Percentiles rank a stretch among this genome's conserved stretches.
These are phyloP conservation scores for Diploscapter pachys DNA, from an alignment of 1,140 invertebrate species.

Conservation along the genomic window DNA sequence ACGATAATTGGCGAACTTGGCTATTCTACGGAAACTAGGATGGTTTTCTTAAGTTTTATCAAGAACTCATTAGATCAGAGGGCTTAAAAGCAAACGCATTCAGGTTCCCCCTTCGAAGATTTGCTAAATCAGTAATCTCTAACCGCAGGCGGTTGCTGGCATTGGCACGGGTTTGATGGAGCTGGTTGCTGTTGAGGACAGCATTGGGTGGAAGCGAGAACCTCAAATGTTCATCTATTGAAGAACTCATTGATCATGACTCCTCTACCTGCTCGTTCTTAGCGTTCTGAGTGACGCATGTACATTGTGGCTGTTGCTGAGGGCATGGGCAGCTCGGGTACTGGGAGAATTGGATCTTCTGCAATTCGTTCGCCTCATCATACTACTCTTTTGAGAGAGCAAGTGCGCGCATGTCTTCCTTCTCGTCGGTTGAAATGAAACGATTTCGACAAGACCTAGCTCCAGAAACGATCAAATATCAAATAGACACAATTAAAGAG, in stretches of 20 bases:
- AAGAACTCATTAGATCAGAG: too few species aligned
- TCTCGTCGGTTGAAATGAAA: too few species aligned
- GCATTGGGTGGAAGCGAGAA: conserved; percentile 26
- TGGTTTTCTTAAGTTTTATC: neutral
- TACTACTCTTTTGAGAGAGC: conserved; percentile 15
- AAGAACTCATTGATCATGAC: too few species aligned
- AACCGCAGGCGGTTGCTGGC: conserved; percentile 13
- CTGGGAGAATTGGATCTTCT: conserved; percentile 37
- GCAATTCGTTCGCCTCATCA: conserved; percentile 15
- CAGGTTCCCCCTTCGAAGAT: too few species aligned
- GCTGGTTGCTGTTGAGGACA: conserved; percentile 11
- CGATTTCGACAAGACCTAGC: too few species aligned
- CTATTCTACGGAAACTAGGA: conserved; percentile 9
- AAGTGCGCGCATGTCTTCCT: neutral
- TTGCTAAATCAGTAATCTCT: too few species aligned
- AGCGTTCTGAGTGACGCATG: conserved; percentile 31
- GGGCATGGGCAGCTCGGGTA: conserved; percentile 42
- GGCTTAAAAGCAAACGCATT: too few species aligned
- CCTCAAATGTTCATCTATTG: neutral
- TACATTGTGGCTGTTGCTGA: conserved; percentile 42
- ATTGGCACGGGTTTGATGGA: conserved; percentile 19
- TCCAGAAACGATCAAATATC: too few species aligned
- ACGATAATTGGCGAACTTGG: conserved; percentile 17
- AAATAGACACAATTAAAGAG: too few species aligned
- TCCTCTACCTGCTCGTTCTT: conserved; percentile 23